Percentiles rank a stretch among this genome's conserved stretches.
Conservation (phyloP, 2,797 vertebrate genomes). For the Poecilia picta region DNA sequence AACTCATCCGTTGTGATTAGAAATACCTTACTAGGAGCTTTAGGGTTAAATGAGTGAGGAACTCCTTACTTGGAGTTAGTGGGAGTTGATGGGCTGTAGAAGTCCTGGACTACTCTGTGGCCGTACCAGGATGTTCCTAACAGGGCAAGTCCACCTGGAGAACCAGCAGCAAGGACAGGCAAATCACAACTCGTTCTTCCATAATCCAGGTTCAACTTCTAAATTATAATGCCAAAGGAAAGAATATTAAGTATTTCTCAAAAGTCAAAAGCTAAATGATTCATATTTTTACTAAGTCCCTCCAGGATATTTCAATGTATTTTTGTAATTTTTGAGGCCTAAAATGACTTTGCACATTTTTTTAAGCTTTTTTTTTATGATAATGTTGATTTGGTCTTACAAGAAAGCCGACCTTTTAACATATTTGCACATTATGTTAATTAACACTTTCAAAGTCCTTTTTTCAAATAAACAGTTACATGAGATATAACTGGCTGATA, state of each 20-base stretch:
- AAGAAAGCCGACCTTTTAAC: too few relatives aligned
- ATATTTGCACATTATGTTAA: too few relatives aligned
- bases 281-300: not conserved
- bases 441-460: too few relatives aligned
- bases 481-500: too few relatives aligned
- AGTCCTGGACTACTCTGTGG: conserved; percentile 73
- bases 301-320: too few relatives aligned
- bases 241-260: not conserved
- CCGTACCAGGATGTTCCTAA: conserved; percentile 81
- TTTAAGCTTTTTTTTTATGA: too few relatives aligned
- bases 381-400: too few relatives aligned
- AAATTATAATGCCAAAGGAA: not conserved
- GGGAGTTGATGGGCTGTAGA: conserved; percentile 81
- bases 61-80: conserved; percentile 77
- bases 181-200: not conserved
- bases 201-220: not conserved
- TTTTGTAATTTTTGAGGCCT: too few relatives aligned
- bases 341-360: too few relatives aligned
- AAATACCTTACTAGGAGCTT: not conserved
- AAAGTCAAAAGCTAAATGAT: not conserved
- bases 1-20: not conserved
- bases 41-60: not conserved
- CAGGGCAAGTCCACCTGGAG: conserved; percentile 73
- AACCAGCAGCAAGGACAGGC: not conserved
- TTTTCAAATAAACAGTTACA: too few relatives aligned